Conservation (phyloP, 1,140 invertebrate species). For the Lepidurus couesii region DNA sequence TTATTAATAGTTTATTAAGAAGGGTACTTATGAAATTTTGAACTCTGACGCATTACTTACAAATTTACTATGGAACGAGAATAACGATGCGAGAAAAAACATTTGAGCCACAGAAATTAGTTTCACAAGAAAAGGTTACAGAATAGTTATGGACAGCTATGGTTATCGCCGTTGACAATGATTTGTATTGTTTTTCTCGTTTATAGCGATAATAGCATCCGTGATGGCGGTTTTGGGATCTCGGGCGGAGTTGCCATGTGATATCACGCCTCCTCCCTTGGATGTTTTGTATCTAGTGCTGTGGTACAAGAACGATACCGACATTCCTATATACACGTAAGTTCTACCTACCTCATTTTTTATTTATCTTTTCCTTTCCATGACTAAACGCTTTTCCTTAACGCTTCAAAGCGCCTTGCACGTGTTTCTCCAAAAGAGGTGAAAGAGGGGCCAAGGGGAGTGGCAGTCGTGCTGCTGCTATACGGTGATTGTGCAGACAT, state of each 20-base stretch:
- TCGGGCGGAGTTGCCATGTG: conserved; percentile 55
- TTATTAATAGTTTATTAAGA: too few species aligned
- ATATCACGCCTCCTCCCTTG: conserved; percentile 54
- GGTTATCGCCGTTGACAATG: not conserved
- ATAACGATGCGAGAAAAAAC: not conserved
- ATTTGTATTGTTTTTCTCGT: not conserved
- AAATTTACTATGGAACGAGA: too few species aligned
- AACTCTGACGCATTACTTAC: too few species aligned
- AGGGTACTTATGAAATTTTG: too few species aligned
- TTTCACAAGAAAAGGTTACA: not conserved
- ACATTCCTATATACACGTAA: conserved; percentile 59
- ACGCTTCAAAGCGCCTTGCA: not conserved
- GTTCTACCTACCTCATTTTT: conserved; percentile 17
- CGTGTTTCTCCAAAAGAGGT: not conserved
- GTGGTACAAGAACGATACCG: conserved; percentile 59
- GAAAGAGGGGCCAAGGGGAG: not conserved
- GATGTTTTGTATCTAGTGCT: conserved; percentile 58
- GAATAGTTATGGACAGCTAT: not conserved
- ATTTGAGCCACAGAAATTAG: not conserved
- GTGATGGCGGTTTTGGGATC: conserved; percentile 3
- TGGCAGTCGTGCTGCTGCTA: not conserved
- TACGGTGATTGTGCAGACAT: not conserved
- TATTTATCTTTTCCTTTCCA: not conserved
- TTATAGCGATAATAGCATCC: not conserved
- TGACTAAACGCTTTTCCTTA: not conserved